These are phyloP conservation scores for Tuberolachnus salignus DNA, from an alignment of 2,888 invertebrate genomes.

Conservation along the genomic window DNA sequence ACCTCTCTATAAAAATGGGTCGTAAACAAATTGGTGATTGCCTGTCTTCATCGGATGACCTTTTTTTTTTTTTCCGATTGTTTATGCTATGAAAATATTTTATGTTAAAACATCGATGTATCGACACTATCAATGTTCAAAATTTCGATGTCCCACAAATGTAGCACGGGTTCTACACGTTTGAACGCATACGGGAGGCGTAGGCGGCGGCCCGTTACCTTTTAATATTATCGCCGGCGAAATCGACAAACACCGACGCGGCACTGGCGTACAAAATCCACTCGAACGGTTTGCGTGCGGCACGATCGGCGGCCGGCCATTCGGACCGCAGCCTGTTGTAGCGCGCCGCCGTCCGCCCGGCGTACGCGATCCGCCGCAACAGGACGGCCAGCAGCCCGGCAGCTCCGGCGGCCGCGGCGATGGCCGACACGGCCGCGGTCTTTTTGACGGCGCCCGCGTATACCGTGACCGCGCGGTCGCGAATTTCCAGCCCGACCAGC, in stretches of 20 bases:
- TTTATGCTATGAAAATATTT: too few relatives aligned
- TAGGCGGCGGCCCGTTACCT: slow-evolving; percentile 3
- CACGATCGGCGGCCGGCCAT: not conserved
- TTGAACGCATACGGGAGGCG: too few relatives aligned
- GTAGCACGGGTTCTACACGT: too few relatives aligned
- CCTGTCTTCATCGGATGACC: too few relatives aligned
- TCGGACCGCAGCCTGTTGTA: slow-evolving; percentile 20
- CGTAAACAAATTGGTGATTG: too few relatives aligned
- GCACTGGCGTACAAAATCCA: not conserved
- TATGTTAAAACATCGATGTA: too few relatives aligned
- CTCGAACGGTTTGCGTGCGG: not conserved
- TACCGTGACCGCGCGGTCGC: not conserved
- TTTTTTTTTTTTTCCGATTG: too few relatives aligned
- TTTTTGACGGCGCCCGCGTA: slow-evolving; percentile 2
- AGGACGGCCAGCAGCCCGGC: slow-evolving; percentile 5
- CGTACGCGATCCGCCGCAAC: not conserved
- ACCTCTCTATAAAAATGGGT: too few relatives aligned
- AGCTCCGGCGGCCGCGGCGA: not conserved
- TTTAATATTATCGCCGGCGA: slow-evolving; percentile 1
- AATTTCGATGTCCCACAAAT: too few relatives aligned
- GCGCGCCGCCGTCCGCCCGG: not conserved
- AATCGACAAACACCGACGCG: not conserved
- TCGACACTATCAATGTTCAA: too few relatives aligned
- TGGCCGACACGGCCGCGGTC: not conserved
- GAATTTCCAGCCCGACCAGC: not conserved